Evolutionary conservation across 2,113 vertebrate species (phyloP).

Genomic region (Apodemus sylvaticus): DNA sequence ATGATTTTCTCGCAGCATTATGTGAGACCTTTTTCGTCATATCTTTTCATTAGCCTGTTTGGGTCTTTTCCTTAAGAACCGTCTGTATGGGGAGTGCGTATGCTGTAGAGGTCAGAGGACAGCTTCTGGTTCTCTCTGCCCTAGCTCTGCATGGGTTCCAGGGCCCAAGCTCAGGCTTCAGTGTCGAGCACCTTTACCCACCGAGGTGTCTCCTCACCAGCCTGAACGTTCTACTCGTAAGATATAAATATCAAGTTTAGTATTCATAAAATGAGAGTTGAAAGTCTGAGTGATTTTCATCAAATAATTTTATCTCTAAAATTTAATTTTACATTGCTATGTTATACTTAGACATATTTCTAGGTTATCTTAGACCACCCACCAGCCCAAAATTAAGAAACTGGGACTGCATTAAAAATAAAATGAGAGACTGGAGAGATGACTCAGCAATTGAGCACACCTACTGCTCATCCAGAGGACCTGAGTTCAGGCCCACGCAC

Average conservation of each 20-base stretch:
- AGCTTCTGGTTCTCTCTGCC: not conserved
- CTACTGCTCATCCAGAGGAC: not conserved
- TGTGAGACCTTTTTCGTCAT: not conserved
- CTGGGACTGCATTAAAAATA: not conserved
- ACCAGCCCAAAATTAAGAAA: not conserved
- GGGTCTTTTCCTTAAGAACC: not conserved
- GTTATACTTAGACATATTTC: constrained; percentile 29
- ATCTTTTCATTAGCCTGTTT: not conserved
- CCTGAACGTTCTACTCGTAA: not conserved
- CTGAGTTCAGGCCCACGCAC: not conserved
- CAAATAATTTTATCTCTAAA: constrained; percentile 22
- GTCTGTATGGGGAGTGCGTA: not conserved
- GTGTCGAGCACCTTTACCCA: not conserved
- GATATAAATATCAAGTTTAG: not conserved
- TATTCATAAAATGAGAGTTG: not conserved
- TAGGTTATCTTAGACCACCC: not conserved
- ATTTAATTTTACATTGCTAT: constrained; percentile 23
- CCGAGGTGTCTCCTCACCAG: too few species aligned
- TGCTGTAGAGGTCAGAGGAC: not conserved
- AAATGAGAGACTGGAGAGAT: not conserved
- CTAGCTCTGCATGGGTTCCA: not conserved
- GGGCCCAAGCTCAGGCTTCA: not conserved
- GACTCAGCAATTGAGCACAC: not conserved
- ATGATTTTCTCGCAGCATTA: not conserved
- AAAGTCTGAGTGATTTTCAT: constrained; percentile 1